These are phyloP conservation scores for Protula sp. DNA, from an alignment of 2,888 invertebrate species.

Conservation along the genomic window DNA sequence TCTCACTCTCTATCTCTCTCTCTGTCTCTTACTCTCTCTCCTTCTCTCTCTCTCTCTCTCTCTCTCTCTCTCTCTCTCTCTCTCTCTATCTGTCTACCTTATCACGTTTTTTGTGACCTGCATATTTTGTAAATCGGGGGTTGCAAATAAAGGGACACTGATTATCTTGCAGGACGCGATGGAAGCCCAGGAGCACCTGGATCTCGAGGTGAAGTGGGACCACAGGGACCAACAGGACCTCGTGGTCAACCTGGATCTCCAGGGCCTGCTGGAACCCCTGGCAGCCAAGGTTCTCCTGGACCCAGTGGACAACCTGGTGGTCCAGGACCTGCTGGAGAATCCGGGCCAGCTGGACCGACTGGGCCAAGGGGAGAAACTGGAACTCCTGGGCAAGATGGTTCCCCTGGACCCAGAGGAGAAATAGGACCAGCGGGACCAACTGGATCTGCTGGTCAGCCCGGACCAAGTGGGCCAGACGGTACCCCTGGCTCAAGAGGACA, in stretches of 20 bases:
- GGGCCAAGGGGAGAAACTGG: neutral
- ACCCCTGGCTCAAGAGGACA: neutral
- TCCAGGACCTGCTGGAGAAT: neutral
- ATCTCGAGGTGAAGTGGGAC: conserved; percentile 9
- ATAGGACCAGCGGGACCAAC: neutral
- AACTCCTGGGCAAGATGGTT: neutral
- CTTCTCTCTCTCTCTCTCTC: too few species aligned
- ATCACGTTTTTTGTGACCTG: too few species aligned
- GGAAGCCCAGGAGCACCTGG: conserved; percentile 13
- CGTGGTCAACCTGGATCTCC: conserved; percentile 1
- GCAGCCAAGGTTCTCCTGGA: neutral
- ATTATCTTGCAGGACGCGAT: conserved; percentile 8
- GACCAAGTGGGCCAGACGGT: neutral
- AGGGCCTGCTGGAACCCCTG: conserved; percentile 1
- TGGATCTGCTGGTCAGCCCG: conserved; percentile 11
- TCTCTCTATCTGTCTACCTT: too few species aligned
- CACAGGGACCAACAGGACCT: conserved; percentile 7
- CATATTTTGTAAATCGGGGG: too few species aligned
- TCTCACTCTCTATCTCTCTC: too few species aligned
- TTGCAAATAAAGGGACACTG: too few species aligned
- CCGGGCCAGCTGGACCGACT: neutral
- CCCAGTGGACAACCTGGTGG: too few species aligned
- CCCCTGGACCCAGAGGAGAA: neutral
- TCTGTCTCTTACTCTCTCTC: too few species aligned
- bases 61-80: too few species aligned